Conservation (phyloP, 2,888 invertebrate genomes). For the Lycia hirtaria region DNA sequence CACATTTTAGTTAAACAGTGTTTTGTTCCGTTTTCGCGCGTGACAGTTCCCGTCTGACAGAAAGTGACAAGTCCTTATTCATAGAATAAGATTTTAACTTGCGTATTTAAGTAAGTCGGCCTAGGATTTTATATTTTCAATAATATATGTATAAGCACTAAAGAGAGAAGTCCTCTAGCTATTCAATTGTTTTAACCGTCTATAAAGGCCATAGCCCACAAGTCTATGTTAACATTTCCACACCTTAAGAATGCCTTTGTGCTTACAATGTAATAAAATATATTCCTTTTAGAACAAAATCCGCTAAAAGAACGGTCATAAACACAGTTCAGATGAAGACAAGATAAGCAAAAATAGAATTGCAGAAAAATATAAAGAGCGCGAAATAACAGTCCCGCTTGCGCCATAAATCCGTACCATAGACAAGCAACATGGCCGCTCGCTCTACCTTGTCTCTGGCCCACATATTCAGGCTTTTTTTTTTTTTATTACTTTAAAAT, state of each 20-base stretch:
- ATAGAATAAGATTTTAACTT: too few relatives aligned
- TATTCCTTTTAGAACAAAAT: slow-evolving; percentile 26
- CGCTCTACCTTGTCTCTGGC: slow-evolving; percentile 76
- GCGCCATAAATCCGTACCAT: slow-evolving; percentile 72
- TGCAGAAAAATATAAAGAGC: slow-evolving; percentile 58
- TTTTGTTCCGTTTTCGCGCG: too few relatives aligned
- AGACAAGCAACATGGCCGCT: slow-evolving; percentile 77
- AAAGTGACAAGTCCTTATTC: too few relatives aligned
- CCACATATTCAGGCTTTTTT: slow-evolving; percentile 61
- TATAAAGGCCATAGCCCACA: too few relatives aligned
- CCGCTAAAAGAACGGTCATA: slow-evolving; percentile 40
- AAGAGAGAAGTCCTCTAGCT: too few relatives aligned
- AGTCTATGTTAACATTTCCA: background rate
- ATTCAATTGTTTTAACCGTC: background rate
- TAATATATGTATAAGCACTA: too few relatives aligned
- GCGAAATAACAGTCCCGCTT: slow-evolving; percentile 66
- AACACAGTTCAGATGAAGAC: slow-evolving; percentile 39
- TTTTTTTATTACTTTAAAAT: slow-evolving; percentile 36
- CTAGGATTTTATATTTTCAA: too few relatives aligned
- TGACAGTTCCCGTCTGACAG: too few relatives aligned
- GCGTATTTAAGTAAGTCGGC: too few relatives aligned
- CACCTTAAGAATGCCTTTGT: slow-evolving; percentile 1
- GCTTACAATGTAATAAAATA: slow-evolving; percentile 14
- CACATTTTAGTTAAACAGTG: too few relatives aligned
- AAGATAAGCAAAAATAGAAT: slow-evolving; percentile 35